phyloP scores from a whole-genome alignment of 1,140 invertebrate genomes.

The Euborellia annulipes region DNA sequence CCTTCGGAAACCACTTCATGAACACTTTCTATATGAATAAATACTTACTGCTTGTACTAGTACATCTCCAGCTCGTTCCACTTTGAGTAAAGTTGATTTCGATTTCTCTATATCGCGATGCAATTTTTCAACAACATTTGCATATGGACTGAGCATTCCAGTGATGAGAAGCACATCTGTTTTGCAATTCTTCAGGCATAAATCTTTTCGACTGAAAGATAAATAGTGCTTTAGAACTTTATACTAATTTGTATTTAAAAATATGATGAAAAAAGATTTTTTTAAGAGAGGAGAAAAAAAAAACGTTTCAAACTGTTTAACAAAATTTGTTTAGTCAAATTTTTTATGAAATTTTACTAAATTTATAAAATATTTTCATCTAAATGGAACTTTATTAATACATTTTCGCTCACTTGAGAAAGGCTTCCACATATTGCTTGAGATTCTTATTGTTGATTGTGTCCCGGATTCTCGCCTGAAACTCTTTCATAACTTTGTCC shows the following conservation, averaged over 20 bases:
- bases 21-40: background rate
- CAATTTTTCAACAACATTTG: conserved; percentile 56
- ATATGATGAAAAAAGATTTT: too few relatives aligned
- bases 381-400: background rate
- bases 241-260: background rate
- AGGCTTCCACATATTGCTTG: conserved; percentile 63
- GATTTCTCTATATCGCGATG: conserved; percentile 62
- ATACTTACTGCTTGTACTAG: conserved; percentile 55
- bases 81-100: conserved; percentile 64
- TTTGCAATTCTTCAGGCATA: conserved; percentile 49
- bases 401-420: conserved; percentile 61
- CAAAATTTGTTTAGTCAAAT: too few relatives aligned
- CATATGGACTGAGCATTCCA: conserved; percentile 63
- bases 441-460: conserved; percentile 74
- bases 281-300: too few relatives aligned
- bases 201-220: conserved; percentile 44
- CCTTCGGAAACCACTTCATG: background rate
- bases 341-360: too few relatives aligned
- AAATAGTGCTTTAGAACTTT: conserved; percentile 2
- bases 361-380: background rate
- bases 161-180: conserved; percentile 67
- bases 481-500: conserved; percentile 60
- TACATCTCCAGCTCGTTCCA: conserved; percentile 65
- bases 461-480: conserved; percentile 57
- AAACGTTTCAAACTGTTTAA: too few relatives aligned